Conservation (phyloP, 2,888 invertebrate species). For the Adelphocoris suturalis region DNA sequence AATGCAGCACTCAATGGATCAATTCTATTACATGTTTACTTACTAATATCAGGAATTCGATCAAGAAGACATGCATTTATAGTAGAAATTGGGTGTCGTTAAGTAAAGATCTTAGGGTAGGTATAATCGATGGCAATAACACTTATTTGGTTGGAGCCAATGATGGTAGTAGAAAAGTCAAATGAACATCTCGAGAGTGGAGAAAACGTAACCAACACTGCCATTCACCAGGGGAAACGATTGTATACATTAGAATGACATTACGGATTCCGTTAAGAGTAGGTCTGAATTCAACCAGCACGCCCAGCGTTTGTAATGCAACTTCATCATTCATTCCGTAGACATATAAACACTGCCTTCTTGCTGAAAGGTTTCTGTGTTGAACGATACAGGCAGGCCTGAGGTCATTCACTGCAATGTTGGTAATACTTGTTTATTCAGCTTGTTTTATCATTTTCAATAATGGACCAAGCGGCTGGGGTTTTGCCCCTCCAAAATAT, state of each 20-base stretch:
- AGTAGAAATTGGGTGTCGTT: no score
- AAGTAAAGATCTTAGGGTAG: no score
- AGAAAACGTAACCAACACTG: neutral
- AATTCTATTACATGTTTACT: no score
- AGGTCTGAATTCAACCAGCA: neutral
- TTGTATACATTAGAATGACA: conserved; percentile 16
- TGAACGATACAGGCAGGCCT: neutral
- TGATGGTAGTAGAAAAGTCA: neutral
- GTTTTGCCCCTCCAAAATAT: no score
- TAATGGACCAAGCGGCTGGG: no score
- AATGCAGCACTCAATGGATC: no score
- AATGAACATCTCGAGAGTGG: neutral
- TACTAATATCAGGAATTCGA: no score
- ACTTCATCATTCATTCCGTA: neutral
- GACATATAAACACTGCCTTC: neutral
- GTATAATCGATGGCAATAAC: no score
- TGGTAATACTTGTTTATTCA: no score
- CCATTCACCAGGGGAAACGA: conserved; percentile 4
- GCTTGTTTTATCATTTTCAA: no score
- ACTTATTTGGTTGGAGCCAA: neutral
- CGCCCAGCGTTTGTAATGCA: neutral
- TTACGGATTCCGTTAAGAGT: neutral
- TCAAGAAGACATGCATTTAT: no score
- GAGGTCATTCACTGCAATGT: neutral
- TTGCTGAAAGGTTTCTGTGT: neutral